Conservation (phyloP, 2,797 vertebrate species). For the Manis crassicaudata region DNA sequence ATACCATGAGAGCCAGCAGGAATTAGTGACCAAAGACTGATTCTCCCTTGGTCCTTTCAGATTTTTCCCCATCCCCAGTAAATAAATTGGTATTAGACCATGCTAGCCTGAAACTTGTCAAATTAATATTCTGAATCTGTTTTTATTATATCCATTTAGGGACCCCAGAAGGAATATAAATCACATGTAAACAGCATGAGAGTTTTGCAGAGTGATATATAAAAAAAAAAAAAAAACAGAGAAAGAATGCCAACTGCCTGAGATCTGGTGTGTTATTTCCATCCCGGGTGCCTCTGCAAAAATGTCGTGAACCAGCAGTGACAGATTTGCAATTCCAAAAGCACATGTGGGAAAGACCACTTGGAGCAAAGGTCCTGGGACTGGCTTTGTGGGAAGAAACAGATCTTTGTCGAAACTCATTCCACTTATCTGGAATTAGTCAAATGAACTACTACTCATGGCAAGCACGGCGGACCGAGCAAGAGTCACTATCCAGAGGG, state of each 20-base stretch:
- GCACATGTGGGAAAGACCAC: background rate
- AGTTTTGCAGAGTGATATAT: conserved; percentile 20
- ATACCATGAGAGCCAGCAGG: background rate
- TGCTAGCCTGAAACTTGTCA: background rate
- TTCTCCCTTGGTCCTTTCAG: background rate
- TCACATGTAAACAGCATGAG: conserved; percentile 36
- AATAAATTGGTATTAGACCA: conserved; percentile 44
- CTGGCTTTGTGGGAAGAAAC: background rate
- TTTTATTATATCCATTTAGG: conserved; percentile 57
- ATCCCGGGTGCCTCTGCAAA: conserved; percentile 20
- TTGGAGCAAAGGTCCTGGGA: background rate
- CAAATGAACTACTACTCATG: background rate
- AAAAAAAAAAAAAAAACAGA: background rate
- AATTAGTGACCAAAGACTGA: background rate
- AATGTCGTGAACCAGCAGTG: conserved; percentile 36
- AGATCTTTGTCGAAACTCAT: background rate
- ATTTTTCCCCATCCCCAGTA: conserved; percentile 7
- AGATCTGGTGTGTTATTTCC: conserved; percentile 37
- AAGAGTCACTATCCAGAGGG: too few relatives aligned
- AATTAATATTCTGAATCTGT: conserved; percentile 57
- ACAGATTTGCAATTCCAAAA: conserved; percentile 35
- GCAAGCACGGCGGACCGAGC: background rate
- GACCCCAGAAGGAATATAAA: conserved; percentile 45
- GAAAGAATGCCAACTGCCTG: background rate
- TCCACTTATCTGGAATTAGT: background rate